phyloP scores from a whole-genome alignment of 2,113 vertebrate genomes.

The Halichoerus grypus region DNA sequence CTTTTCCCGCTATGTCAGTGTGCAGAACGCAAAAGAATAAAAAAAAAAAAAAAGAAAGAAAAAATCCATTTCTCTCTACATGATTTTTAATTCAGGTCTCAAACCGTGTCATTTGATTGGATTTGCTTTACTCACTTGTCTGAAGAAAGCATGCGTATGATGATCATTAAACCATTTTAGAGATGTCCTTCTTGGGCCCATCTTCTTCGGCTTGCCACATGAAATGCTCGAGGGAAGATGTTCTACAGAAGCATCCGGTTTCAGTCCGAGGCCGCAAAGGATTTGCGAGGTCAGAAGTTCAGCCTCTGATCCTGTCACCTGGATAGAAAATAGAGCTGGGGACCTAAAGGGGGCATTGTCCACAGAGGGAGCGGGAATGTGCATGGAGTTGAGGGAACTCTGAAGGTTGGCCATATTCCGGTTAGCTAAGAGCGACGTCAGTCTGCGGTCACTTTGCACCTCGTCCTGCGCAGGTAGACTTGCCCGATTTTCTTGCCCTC shows the following conservation, averaged over 20 bases:
- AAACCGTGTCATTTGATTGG: not conserved
- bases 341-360: not conserved
- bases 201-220: not conserved
- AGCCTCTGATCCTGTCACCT: slow-evolving; percentile 36
- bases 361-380: not conserved
- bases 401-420: not conserved
- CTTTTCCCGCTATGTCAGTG: slow-evolving; percentile 21
- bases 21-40: slow-evolving; percentile 50
- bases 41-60: not conserved
- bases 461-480: not conserved
- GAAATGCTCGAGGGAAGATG: slow-evolving; percentile 13
- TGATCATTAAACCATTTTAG: not conserved
- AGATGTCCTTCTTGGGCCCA: too few species aligned
- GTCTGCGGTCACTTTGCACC: not conserved
- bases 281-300: not conserved
- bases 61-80: not conserved
- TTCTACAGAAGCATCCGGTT: not conserved
- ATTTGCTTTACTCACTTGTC: not conserved
- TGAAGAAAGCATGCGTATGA: not conserved
- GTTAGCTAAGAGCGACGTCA: not conserved
- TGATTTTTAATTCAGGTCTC: not conserved
- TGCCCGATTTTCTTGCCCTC: not conserved
- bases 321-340: not conserved
- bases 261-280: slow-evolving; percentile 27
- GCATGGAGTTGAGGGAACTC: not conserved